phyloP scores from a whole-genome alignment of 2,888 invertebrate genomes.

The Venustoraphidia nigricollis region DNA sequence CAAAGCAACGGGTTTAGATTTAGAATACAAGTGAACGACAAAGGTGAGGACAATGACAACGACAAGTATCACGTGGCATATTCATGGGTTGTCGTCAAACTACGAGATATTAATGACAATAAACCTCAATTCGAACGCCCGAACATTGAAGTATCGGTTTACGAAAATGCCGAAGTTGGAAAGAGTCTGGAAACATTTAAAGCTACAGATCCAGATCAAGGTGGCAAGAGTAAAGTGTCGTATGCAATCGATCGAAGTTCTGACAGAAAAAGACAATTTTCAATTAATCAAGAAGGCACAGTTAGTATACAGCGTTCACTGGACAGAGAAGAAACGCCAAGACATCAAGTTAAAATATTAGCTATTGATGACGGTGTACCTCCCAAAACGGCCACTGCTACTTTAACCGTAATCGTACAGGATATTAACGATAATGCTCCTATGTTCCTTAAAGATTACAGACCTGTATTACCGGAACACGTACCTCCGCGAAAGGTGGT shows the following conservation, averaged over 20 bases:
- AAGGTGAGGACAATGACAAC: slow-evolving; percentile 88
- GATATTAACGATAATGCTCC: slow-evolving; percentile 94
- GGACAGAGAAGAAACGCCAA: slow-evolving; percentile 86
- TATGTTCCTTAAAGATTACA: slow-evolving; percentile 79
- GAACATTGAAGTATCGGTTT: slow-evolving; percentile 81
- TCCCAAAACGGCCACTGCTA: slow-evolving; percentile 86
- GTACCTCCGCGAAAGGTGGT: slow-evolving; percentile 82
- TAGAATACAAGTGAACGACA: slow-evolving; percentile 87
- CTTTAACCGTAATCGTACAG: slow-evolving; percentile 84
- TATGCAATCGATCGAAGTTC: slow-evolving; percentile 86
- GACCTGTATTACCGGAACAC: slow-evolving; percentile 87
- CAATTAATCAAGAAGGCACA: slow-evolving; percentile 87
- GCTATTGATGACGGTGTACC: slow-evolving; percentile 91
- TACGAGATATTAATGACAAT: slow-evolving; percentile 94
- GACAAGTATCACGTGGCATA: slow-evolving; percentile 96
- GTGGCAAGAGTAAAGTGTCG: slow-evolving; percentile 79
- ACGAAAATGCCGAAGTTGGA: slow-evolving; percentile 84
- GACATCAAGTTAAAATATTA: slow-evolving; percentile 91
- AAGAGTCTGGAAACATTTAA: slow-evolving; percentile 85
- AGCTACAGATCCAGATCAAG: slow-evolving; percentile 92
- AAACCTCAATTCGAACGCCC: slow-evolving; percentile 88
- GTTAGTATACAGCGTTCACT: slow-evolving; percentile 85
- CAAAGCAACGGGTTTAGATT: slow-evolving; percentile 93
- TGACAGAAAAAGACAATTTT: slow-evolving; percentile 85
- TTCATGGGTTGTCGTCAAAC: slow-evolving; percentile 85